Conservation (phyloP, 2,888 invertebrate genomes). For the Hypercompe scribonia region DNA sequence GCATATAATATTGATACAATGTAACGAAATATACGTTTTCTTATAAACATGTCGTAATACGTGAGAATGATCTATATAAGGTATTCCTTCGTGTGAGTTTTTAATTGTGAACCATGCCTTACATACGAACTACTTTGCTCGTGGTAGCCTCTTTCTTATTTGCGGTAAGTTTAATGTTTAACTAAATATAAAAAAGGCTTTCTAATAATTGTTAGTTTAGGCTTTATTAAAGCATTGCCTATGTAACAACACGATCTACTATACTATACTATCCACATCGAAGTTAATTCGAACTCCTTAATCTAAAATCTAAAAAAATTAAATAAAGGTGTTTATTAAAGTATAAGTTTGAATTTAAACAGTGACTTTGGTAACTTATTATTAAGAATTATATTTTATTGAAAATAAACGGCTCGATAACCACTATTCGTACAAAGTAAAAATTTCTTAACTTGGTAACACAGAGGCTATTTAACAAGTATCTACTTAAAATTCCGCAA, state of each 20-base stretch:
- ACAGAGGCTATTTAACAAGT: neutral
- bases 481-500: neutral
- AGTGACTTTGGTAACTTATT: too few species aligned
- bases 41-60: conserved; percentile 48
- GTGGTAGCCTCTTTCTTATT: conserved; percentile 45
- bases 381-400: too few species aligned
- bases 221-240: neutral
- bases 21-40: conserved; percentile 52
- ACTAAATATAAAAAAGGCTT: neutral
- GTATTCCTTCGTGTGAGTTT: conserved; percentile 11
- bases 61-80: conserved; percentile 20
- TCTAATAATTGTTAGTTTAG: neutral
- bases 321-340: too few species aligned
- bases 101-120: conserved; percentile 33
- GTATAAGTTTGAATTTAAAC: too few species aligned
- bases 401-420: neutral
- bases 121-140: conserved; percentile 33
- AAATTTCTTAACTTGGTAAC: neutral
- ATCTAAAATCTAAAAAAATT: too few species aligned
- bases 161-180: conserved; percentile 53
- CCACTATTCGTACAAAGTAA: neutral
- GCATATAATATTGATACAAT: conserved; percentile 20
- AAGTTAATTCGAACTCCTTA: too few species aligned
- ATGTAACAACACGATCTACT: neutral
- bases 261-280: neutral